phyloP scores from a whole-genome alignment of 2,888 invertebrate genomes.

The Chymomyza fuscimana region DNA sequence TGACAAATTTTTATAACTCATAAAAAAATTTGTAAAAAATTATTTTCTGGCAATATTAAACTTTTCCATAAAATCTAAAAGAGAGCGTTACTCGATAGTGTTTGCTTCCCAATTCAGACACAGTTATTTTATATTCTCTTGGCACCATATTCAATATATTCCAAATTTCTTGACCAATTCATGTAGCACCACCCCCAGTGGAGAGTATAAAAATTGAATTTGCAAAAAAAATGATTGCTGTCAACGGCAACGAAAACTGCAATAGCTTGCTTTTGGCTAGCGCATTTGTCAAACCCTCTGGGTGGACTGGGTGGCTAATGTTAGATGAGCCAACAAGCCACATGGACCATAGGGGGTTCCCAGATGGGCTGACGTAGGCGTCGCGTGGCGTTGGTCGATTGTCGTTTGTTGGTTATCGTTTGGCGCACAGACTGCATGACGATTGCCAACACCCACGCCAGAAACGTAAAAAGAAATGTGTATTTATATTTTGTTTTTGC shows the following conservation, averaged over 20 bases:
- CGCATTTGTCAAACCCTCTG: conserved; percentile 5
- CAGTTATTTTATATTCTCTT: too few species aligned
- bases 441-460: conserved; percentile 23
- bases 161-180: neutral
- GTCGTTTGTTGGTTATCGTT: neutral
- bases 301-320: conserved; percentile 4
- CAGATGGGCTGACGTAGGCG: conserved; percentile 51
- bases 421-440: conserved; percentile 64
- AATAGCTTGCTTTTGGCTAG: conserved; percentile 52
- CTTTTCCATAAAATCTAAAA: too few species aligned
- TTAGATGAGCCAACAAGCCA: neutral
- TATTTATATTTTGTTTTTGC: neutral
- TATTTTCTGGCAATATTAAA: too few species aligned
- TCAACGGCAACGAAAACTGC: conserved; percentile 57
- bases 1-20: too few species aligned
- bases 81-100: too few species aligned
- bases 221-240: conserved; percentile 60
- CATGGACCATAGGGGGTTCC: neutral
- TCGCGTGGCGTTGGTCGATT: conserved; percentile 59
- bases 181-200: neutral
- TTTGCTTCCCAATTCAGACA: too few species aligned
- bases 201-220: conserved; percentile 25
- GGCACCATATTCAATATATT: too few species aligned
- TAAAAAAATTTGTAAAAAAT: too few species aligned
- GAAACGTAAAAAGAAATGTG: neutral